Percentiles rank a stretch among this genome's conserved stretches.
Evolutionary conservation across 1,140 invertebrate genomes (phyloP).

Genomic region (Phthorimaea operculella): DNA sequence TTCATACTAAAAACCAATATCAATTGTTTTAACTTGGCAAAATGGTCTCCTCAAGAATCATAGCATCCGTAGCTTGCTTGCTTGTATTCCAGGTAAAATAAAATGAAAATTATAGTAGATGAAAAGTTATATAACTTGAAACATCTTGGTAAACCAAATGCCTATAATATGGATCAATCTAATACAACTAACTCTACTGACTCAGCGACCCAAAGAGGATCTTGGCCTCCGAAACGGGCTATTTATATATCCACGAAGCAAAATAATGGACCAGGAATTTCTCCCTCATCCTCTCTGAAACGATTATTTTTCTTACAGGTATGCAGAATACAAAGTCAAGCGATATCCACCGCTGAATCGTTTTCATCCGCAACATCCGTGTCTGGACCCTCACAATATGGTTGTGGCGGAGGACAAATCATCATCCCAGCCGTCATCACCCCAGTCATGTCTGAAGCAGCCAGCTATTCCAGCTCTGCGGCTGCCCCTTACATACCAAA

Average conservation of each 20-base stretch:
- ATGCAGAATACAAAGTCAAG: not conserved
- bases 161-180: no score
- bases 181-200: no score
- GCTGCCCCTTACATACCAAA: constrained; percentile 13
- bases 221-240: no score
- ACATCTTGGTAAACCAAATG: no score
- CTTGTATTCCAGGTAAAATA: constrained; percentile 14
- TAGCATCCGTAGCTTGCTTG: constrained; percentile 22
- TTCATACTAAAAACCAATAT: not conserved
- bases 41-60: not conserved
- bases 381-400: not conserved
- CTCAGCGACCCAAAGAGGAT: no score
- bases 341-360: not conserved
- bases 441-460: constrained; percentile 19
- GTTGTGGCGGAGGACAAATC: constrained; percentile 18
- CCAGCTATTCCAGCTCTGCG: no score
- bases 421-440: constrained; percentile 33
- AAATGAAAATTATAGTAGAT: no score
- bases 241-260: no score
- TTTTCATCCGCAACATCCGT: not conserved
- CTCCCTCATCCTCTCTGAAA: no score
- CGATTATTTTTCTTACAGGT: no score
- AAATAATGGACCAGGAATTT: no score
- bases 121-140: no score
- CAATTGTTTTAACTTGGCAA: not conserved